Base-by-base conservation (phyloP, 2,113 vertebrate genomes). In the Melanerpes aurifrons region DNA sequence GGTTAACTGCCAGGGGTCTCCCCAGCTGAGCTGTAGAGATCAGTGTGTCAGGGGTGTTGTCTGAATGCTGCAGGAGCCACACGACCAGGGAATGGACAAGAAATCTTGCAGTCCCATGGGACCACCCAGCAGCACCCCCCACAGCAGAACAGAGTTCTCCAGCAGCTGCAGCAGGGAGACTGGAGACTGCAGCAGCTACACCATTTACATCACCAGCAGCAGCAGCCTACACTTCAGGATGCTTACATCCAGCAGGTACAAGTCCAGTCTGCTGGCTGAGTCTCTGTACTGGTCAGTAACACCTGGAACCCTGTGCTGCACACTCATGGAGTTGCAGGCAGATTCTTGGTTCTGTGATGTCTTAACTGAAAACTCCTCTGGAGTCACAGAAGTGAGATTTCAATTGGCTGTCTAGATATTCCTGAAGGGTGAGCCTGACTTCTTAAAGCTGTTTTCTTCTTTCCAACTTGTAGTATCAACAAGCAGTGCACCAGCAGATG, bases 111-210 rank as follows among this genome's bases (percentile, higher is more conserved):
- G 92, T 86, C 96, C 8, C 98, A 98, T 66, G 98, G 97, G 40
- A 93, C 94, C 92, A 96, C 92, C 92, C 98, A 98, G 86, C 98
- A 98, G 86, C 98, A 98, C 40, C 97, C 98, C 69, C 80, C 98
- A 1, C 98, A 97, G 77, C 98, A 98, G 76, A 98, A 99, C 93
- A 84, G 99, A 62, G 98, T 99, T 16, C 98, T 99, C 35, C 99
- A 99, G 96, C 99, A 99, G 86, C 97, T 99, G 4, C 99, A 99
- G 80, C 99, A 99, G 20, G 99, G 99, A 4, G 99, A 99, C 86
- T 98, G 99, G 97, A 98, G 99, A 21, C 96, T 99, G 11, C 99
- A 99, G 96, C 99, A 99, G 59, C 93, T 99, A 1, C 98, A 98
- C 13, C 98, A 98, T 6, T 90, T 98, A 16, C 97, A 98, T 19